Evolutionary conservation across 2,797 vertebrate species (phyloP), one percentile per base, ranked within the genome.

Genomic region (Cygnus olor): DNA sequence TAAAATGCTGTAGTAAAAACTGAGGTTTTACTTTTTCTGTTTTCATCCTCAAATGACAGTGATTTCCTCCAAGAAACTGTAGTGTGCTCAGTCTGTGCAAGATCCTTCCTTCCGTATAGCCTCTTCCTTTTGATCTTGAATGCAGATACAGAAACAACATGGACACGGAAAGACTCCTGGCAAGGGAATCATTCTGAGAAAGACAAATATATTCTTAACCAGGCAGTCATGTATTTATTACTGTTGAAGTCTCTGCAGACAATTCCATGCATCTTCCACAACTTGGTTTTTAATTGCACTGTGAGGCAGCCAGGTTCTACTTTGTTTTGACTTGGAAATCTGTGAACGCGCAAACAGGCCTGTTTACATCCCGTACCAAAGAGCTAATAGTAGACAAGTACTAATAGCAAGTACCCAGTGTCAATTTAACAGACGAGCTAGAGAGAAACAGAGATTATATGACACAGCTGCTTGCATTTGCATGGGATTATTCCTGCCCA

Each of bases 271-370:
- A 25, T 70, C 88, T 89, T 92, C 78, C 70, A 73, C 25, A 78
- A 56, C 80, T 79, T 45, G 27, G 25, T 79, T 94, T 93, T 84
- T 53, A 81, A 51, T 83, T 76, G 72, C n/a, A 47, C 63, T 56
- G 0, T 79, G 80, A 88, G 70, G 44, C 66, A 89, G 17, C 19
- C 66, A 45, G 64, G 38, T 60, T 13, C 82, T 94, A 70, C 93
- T 95, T 92, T 93, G 70, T 81, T 92, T 63, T 86, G 61, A 86
- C 51, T 72, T 88, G 89, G 85, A 92, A 83, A 84, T 63, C 0
- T 4, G 36, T 60, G 77, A 70, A 13, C 34, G 19, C 86, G n/a
- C 58, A 38, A 45, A 69, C 69, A 85, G 58, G 8, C 27, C 24
- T 3, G 1, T 45, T 86, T 63, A 66, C 61, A 53, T 71, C 64